Percentiles rank a stretch among this genome's conserved stretches.
These are phyloP conservation scores for Colossoma macropomum DNA, from an alignment of 2,113 vertebrate genomes.

Conservation along the genomic window DNA sequence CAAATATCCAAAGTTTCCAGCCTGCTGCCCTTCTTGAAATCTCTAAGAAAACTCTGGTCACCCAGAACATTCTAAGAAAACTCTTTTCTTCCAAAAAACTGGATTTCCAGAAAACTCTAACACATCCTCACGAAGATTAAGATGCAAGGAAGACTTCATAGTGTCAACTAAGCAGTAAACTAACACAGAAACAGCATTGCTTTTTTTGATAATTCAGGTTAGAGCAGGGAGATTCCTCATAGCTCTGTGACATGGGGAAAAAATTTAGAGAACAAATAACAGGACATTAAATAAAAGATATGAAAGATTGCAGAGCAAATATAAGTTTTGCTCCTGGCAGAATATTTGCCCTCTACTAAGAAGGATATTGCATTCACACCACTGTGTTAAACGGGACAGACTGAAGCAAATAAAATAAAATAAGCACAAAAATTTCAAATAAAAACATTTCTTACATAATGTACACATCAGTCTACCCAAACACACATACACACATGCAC, in stretches of 20 bases:
- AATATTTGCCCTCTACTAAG: constrained; percentile 2
- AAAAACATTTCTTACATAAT: neutral
- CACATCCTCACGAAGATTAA: neutral
- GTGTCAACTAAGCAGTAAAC: no score
- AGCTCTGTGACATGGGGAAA: neutral
- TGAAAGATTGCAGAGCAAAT: constrained; percentile 14
- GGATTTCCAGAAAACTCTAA: neutral
- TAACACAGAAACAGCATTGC: neutral
- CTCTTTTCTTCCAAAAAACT: neutral
- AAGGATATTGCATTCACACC: neutral
- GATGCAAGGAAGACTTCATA: no score
- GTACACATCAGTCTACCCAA: neutral
- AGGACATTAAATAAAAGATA: constrained; percentile 1
- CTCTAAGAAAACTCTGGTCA: neutral
- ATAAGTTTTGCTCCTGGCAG: neutral
- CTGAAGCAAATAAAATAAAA: neutral
- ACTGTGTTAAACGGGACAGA: neutral
- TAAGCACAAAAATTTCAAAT: neutral
- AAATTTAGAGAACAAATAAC: neutral
- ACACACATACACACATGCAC: neutral
- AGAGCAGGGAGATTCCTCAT: constrained; percentile 2
- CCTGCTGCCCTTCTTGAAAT: neutral
- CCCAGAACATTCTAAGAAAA: neutral
- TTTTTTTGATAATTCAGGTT: neutral
- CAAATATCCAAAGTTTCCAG: constrained; percentile 10